Percentiles rank a stretch among this genome's conserved stretches.
Conservation (phyloP, 2,113 vertebrate species). For the Tretioscincus oriximinensis region DNA sequence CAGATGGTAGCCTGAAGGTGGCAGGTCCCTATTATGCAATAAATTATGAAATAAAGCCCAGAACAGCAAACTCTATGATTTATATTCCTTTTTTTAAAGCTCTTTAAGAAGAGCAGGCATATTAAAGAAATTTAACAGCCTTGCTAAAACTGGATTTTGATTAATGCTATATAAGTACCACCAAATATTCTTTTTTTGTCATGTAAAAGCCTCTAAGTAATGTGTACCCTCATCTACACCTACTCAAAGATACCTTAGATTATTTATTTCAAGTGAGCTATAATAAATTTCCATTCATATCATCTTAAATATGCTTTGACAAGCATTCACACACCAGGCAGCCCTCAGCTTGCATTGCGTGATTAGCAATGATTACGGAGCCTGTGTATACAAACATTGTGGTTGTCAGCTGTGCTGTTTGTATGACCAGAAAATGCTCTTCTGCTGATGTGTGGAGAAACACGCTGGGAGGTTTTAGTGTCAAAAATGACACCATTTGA, state of each 20-base stretch:
- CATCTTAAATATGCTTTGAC: neutral
- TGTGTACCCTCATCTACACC: neutral
- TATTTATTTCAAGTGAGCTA: neutral
- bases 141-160: neutral
- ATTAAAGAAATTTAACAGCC: neutral
- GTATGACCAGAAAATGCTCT: neutral
- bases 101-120: no score
- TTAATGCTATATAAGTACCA: neutral
- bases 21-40: no score
- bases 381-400: neutral
- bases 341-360: neutral
- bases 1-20: no score
- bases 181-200: neutral
- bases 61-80: no score
- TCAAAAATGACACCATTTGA: neutral
- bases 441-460: neutral
- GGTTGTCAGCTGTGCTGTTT: neutral
- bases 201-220: neutral
- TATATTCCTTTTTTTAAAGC: no score
- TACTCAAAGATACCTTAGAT: neutral
- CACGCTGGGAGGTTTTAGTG: no score
- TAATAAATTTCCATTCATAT: neutral
- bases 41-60: no score
- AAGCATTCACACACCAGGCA: neutral
- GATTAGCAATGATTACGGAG: neutral